Percentiles rank a stretch among this genome's conserved stretches.
These are phyloP conservation scores for Netelia fuscicornis DNA, from an alignment of 2,888 invertebrate genomes.

Conservation along the genomic window DNA sequence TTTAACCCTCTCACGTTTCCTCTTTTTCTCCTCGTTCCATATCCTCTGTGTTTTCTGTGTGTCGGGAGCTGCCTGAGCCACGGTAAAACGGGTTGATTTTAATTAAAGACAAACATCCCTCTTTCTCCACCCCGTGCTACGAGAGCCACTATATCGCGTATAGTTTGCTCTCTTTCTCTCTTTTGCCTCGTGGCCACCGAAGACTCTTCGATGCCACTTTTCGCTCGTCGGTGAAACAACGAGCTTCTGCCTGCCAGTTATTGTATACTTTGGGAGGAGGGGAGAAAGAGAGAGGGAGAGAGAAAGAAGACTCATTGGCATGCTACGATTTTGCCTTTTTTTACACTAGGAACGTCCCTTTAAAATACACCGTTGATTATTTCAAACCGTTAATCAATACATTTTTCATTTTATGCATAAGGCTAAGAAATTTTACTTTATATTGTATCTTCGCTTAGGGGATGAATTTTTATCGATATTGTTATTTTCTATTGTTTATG, in stretches of 20 bases:
- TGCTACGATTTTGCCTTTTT: conserved; percentile 45
- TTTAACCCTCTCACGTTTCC: conserved; percentile 30
- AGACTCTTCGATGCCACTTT: conserved; percentile 42
- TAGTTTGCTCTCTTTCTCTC: neutral
- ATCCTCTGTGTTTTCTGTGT: conserved; percentile 36
- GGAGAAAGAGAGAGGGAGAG: conserved; percentile 3
- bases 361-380: conserved; percentile 9
- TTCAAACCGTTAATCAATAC: conserved; percentile 8
- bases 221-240: conserved; percentile 45
- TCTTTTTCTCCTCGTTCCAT: conserved; percentile 23
- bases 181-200: conserved; percentile 16
- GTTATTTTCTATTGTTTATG: neutral
- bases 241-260: conserved; percentile 31
- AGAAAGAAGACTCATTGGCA: conserved; percentile 9
- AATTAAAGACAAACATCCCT: conserved; percentile 83
- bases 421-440: conserved; percentile 58
- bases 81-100: conserved; percentile 78
- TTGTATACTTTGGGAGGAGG: neutral
- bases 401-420: conserved; percentile 20
- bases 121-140: conserved; percentile 51
- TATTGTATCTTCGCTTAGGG: neutral
- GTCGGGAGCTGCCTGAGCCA: conserved; percentile 45
- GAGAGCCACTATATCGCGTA: neutral
- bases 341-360: conserved; percentile 5
- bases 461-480: neutral